Evolutionary conservation across 1,140 invertebrate genomes (phyloP).

Genomic region (Drosophila varians): DNA sequence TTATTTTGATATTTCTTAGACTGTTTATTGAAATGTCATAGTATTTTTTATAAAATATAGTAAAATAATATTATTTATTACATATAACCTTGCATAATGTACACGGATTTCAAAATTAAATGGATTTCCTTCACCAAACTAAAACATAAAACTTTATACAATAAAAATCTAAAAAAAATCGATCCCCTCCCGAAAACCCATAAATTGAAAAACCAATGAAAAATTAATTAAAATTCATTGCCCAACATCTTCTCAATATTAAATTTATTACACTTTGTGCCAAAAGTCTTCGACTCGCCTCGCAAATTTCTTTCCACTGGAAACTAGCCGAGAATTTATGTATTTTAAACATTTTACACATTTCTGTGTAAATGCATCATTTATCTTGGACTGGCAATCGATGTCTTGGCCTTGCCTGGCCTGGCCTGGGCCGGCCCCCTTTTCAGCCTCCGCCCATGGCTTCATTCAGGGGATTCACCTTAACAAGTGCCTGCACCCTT

Average conservation of each 20-base stretch:
- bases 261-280: conserved; percentile 28
- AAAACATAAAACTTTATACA: too few species aligned
- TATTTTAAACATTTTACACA: conserved; percentile 72
- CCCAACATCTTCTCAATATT: conserved; percentile 23
- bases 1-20: too few species aligned
- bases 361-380: conserved; percentile 75
- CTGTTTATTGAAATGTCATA: too few species aligned
- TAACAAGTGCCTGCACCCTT: conserved; percentile 39
- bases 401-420: too few species aligned
- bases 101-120: too few species aligned
- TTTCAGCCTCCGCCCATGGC: conserved; percentile 1
- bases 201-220: neutral
- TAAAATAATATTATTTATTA: too few species aligned
- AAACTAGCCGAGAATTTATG: conserved; percentile 68
- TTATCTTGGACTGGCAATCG: conserved; percentile 60
- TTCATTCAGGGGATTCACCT: conserved; percentile 26
- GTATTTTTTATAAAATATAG: too few species aligned
- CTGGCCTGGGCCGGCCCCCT: too few species aligned
- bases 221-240: conserved; percentile 21
- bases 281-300: neutral
- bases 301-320: neutral
- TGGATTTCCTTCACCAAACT: too few species aligned
- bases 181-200: neutral
- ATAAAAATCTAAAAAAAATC: too few species aligned
- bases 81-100: too few species aligned